Percentiles rank a stretch among this genome's conserved stretches.
These are phyloP conservation scores for Scomber scombrus DNA, from an alignment of 2,113 vertebrate genomes.

Conservation along the genomic window DNA sequence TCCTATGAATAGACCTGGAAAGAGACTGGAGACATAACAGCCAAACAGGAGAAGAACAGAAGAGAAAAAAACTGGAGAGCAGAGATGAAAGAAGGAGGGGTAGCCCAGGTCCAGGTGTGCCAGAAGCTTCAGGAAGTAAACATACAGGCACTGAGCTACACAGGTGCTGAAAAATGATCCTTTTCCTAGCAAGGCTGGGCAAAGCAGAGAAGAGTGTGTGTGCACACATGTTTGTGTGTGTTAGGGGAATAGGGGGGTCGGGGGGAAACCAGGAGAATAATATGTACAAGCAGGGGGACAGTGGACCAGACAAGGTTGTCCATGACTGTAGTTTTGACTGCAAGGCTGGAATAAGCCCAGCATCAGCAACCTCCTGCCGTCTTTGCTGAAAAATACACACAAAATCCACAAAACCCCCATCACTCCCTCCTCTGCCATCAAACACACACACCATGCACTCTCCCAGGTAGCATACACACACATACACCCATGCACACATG, in stretches of 20 bases:
- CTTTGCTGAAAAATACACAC: slow-evolving; percentile 47
- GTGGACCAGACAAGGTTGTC: slow-evolving; percentile 36
- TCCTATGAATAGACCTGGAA: slow-evolving; percentile 56
- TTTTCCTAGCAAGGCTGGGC: slow-evolving; percentile 49
- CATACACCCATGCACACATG: slow-evolving; percentile 15
- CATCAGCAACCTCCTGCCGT: slow-evolving; percentile 44
- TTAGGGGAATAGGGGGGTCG: background rate
- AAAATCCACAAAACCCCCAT: slow-evolving; percentile 55
- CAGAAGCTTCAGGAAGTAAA: slow-evolving; percentile 76
- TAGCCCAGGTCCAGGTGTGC: slow-evolving; percentile 77
- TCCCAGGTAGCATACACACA: slow-evolving; percentile 46
- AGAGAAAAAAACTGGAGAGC: slow-evolving; percentile 22
- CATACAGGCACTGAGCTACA: slow-evolving; percentile 64
- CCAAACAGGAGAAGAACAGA: slow-evolving; percentile 41
- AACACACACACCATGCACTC: slow-evolving; percentile 41
- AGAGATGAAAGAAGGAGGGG: slow-evolving; percentile 64
- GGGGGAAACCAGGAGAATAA: slow-evolving; percentile 42
- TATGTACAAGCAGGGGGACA: slow-evolving; percentile 36
- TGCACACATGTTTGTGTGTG: background rate
- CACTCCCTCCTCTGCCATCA: background rate
- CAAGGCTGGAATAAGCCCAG: slow-evolving; percentile 51
- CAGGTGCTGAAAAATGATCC: slow-evolving; percentile 81
- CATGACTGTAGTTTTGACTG: slow-evolving; percentile 43
- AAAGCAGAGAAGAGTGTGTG: slow-evolving; percentile 34
- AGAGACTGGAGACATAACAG: slow-evolving; percentile 53